A percentile compares a stretch with the other conserved stretches of the same genome.
phyloP scores from a whole-genome alignment of 1,140 invertebrate species.

The Glomeris maerens region DNA sequence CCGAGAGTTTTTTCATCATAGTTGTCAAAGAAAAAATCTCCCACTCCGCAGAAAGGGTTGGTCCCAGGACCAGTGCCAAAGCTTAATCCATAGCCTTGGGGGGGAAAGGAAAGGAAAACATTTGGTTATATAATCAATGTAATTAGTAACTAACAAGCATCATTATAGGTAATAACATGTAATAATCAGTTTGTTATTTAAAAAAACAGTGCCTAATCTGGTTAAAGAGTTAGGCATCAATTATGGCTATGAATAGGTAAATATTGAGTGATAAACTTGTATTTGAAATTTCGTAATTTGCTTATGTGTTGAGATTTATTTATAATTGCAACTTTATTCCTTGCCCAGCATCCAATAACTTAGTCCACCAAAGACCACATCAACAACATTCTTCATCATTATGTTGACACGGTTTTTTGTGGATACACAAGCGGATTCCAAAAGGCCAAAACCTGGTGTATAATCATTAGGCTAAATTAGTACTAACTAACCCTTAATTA shows the following conservation, averaged over 20 bases:
- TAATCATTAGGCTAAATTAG: constrained; percentile 9
- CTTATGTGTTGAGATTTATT: no score
- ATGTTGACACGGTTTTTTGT: constrained; percentile 90
- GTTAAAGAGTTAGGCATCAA: no score
- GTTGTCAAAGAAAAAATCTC: constrained; percentile 36
- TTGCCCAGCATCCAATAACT: constrained; percentile 34
- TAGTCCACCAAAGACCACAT: constrained; percentile 77
- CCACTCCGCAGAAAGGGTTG: constrained; percentile 52
- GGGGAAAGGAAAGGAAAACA: no score
- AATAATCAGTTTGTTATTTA: no score
- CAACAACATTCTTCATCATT: constrained; percentile 90
- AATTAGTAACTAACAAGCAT: no score
- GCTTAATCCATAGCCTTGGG: constrained; percentile 79
- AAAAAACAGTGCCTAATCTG: no score
- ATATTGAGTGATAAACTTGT: no score
- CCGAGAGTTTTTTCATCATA: constrained; percentile 35
- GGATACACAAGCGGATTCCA: constrained; percentile 82
- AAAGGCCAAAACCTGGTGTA: constrained; percentile 65
- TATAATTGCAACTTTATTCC: no score
- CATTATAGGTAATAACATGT: no score
- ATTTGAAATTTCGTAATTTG: no score
- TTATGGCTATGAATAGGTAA: no score
- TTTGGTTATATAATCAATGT: no score
- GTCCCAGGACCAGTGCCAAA: constrained; percentile 55
- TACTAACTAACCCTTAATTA: constrained; percentile 1